Conservation (phyloP, 1,140 invertebrate genomes). For the Wiebesia pumilae region DNA sequence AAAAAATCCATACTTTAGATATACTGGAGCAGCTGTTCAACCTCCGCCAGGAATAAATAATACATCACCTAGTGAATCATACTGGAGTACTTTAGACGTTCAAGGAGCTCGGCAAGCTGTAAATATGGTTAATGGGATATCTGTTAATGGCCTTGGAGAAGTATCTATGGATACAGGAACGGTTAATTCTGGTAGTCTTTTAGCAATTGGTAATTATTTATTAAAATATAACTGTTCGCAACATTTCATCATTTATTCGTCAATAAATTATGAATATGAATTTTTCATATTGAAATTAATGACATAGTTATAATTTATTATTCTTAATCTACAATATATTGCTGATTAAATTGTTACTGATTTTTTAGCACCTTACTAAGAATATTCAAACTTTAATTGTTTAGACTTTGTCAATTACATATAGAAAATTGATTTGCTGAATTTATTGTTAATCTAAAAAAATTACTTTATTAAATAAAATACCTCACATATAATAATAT, state of each 20-base stretch:
- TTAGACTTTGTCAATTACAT: too few relatives aligned
- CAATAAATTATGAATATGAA: too few relatives aligned
- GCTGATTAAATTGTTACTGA: too few relatives aligned
- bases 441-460: too few relatives aligned
- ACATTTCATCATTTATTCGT: neutral
- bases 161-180: conserved; percentile 81
- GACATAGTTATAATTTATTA: too few relatives aligned
- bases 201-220: conserved; percentile 75
- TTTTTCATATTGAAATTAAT: too few relatives aligned
- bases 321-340: too few relatives aligned
- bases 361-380: too few relatives aligned
- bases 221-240: neutral
- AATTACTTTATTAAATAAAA: too few relatives aligned
- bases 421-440: too few relatives aligned
- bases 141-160: conserved; percentile 85
- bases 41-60: conserved; percentile 92
- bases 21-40: conserved; percentile 89
- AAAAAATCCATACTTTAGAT: conserved; percentile 99
- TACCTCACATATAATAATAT: too few relatives aligned
- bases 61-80: conserved; percentile 92
- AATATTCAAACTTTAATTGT: too few relatives aligned
- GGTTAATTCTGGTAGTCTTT: conserved; percentile 76
- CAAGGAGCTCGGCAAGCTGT: conserved; percentile 83
- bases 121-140: conserved; percentile 88
- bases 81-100: conserved; percentile 90